Conservation (phyloP, 2,113 vertebrate genomes). For the Indicator maculatus region DNA sequence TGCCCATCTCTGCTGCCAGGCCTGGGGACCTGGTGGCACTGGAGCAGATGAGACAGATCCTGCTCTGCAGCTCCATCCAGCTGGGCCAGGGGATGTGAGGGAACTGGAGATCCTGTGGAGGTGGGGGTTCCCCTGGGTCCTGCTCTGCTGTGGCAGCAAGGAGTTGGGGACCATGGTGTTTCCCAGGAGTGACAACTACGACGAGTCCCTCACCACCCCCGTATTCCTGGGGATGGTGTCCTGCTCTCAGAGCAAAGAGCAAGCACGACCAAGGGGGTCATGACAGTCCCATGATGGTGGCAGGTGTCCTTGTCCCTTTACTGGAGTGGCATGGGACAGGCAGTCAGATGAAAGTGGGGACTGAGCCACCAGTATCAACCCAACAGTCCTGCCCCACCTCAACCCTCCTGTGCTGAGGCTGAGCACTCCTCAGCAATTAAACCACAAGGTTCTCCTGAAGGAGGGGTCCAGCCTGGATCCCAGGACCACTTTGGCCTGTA, state of each 20-base stretch:
- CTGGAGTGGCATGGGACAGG: neutral
- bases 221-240: neutral
- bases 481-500: accelerated
- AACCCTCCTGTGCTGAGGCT: accelerated
- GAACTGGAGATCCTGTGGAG: accelerated
- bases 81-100: accelerated
- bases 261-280: accelerated
- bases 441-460: neutral
- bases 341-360: neutral
- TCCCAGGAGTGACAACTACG: neutral
- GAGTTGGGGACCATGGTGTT: neutral
- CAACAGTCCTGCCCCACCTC: accelerated
- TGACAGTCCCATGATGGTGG: neutral
- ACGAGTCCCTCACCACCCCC: accelerated
- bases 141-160: neutral
- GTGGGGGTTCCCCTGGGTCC: accelerated
- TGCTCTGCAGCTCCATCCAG: neutral
- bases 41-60: neutral
- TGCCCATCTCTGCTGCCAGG: neutral
- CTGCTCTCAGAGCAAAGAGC: neutral
- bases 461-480: neutral
- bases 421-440: neutral
- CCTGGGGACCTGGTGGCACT: neutral
- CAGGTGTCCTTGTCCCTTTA: neutral
- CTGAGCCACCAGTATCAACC: neutral